Evolutionary conservation across 2,888 invertebrate species (phyloP).

Genomic region (Ichneumoninae sp.): DNA sequence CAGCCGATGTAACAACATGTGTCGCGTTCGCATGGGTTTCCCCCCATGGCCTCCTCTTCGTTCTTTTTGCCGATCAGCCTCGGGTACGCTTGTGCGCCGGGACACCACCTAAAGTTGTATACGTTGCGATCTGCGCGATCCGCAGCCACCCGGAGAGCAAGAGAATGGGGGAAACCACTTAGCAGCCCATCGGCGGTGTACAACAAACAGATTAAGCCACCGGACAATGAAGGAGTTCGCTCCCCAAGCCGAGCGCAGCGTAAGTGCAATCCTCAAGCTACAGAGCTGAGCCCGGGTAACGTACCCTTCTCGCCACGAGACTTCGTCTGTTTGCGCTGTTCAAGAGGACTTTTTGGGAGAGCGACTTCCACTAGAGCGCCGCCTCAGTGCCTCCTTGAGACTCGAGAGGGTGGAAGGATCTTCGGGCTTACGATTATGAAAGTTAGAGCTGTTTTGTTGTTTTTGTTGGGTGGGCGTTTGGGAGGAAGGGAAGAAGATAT

Average conservation of each 20-base stretch:
- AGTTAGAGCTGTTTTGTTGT: background rate
- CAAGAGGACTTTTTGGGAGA: background rate
- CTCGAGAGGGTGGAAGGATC: slow-evolving; percentile 7
- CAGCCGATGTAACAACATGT: slow-evolving; percentile 83
- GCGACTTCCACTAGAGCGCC: background rate
- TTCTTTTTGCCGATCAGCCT: slow-evolving; percentile 58
- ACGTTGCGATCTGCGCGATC: slow-evolving; percentile 19
- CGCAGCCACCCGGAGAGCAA: slow-evolving; percentile 62
- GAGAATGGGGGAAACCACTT: slow-evolving; percentile 82
- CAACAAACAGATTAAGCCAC: slow-evolving; percentile 83
- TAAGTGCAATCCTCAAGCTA: slow-evolving; percentile 38
- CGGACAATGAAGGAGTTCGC: slow-evolving; percentile 77
- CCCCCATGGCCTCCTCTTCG: slow-evolving; percentile 58
- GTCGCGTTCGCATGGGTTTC: slow-evolving; percentile 80
- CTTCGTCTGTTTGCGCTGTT: slow-evolving; percentile 18
- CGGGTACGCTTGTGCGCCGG: background rate
- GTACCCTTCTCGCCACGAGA: slow-evolving; percentile 6
- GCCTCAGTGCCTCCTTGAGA: background rate
- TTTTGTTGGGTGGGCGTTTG: background rate
- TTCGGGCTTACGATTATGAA: background rate
- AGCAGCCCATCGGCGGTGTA: slow-evolving; percentile 81
- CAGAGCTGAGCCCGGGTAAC: slow-evolving; percentile 51
- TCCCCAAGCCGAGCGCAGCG: slow-evolving; percentile 47
- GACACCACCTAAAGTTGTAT: background rate
- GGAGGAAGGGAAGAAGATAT: background rate